Evolutionary conservation across 2,797 vertebrate species (phyloP).

Genomic region (Antrozous pallidus): DNA sequence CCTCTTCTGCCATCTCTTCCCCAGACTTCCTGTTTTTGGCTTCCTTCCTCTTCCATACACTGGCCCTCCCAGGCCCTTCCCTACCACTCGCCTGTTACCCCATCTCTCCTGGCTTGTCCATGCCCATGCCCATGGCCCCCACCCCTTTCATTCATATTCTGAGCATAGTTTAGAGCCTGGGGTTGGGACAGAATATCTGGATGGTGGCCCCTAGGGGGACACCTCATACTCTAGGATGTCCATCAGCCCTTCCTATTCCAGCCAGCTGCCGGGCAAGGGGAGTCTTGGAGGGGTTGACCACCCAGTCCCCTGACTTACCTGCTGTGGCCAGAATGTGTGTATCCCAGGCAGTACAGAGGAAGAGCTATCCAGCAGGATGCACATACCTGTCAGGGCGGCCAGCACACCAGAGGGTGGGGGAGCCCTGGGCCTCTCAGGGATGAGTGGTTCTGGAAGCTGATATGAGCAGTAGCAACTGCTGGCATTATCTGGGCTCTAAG

Average conservation of each 20-base stretch:
- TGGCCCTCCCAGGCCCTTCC: background rate
- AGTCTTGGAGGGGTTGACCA: background rate
- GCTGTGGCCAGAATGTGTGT: background rate
- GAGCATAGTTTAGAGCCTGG: background rate
- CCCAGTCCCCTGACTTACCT: background rate
- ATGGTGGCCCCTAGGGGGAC: background rate
- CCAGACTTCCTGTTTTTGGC: background rate
- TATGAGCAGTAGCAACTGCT: conserved; percentile 65
- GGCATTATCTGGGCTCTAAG: conserved; percentile 70
- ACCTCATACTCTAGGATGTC: background rate
- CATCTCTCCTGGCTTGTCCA: background rate
- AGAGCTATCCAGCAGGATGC: background rate
- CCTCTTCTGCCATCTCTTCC: background rate
- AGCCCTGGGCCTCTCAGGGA: background rate
- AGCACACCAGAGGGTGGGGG: background rate
- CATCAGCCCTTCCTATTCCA: background rate
- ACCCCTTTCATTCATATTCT: background rate
- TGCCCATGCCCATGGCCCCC: background rate
- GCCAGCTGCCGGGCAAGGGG: background rate
- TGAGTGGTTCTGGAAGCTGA: conserved; percentile 58
- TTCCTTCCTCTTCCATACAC: background rate
- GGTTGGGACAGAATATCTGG: background rate
- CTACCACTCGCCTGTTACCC: background rate
- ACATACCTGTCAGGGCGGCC: background rate
- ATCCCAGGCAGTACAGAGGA: background rate